Percentiles rank a stretch among this genome's conserved stretches.
phyloP scores from a whole-genome alignment of 2,113 vertebrate genomes.

The Podarcis muralis region DNA sequence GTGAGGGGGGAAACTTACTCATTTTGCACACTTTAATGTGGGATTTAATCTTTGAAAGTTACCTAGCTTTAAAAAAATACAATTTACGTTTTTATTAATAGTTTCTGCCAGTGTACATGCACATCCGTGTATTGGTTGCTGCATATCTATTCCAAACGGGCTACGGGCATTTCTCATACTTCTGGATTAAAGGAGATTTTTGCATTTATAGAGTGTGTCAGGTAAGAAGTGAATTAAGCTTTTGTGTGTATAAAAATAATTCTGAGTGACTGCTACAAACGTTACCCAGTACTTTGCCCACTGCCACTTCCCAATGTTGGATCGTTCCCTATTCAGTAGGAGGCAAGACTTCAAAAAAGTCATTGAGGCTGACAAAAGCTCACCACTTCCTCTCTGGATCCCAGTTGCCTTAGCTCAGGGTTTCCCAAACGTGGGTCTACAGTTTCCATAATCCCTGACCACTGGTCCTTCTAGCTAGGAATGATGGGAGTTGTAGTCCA shows the following conservation, averaged over 20 bases:
- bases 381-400: too few relatives aligned
- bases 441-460: too few relatives aligned
- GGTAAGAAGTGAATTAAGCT: constrained; percentile 72
- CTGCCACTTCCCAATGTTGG: neutral
- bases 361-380: too few relatives aligned
- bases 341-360: neutral
- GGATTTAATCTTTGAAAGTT: neutral
- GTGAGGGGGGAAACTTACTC: neutral
- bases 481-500: too few relatives aligned
- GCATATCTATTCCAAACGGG: constrained; percentile 98
- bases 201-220: constrained; percentile 95
- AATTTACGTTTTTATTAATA: constrained; percentile 68
- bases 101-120: constrained; percentile 99
- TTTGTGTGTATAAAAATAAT: neutral
- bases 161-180: constrained; percentile 98
- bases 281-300: neutral
- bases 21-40: neutral
- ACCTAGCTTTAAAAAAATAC: neutral
- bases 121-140: constrained; percentile 94
- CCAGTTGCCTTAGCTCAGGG: too few relatives aligned
- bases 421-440: too few relatives aligned
- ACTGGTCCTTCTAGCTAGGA: too few relatives aligned
- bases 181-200: constrained; percentile 98
- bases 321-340: neutral
- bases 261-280: neutral